Evolutionary conservation across 2,113 vertebrate genomes (phyloP), one percentile per base, ranked within the genome.

Genomic region (Prunella fulvescens): DNA sequence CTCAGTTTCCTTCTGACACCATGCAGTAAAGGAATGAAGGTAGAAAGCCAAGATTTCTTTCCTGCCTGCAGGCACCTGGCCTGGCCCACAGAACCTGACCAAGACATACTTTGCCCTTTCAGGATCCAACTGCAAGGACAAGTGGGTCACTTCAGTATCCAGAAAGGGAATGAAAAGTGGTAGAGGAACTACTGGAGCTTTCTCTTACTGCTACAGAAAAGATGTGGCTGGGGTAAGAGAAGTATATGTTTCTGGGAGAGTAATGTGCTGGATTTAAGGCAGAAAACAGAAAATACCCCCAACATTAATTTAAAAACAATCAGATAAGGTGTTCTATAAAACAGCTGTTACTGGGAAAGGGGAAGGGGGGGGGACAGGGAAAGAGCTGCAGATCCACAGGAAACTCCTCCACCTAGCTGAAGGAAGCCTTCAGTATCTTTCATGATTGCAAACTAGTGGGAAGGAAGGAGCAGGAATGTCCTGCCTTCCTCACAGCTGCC

Each of bases 101-200:
- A 64, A 56, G 37, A 1, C 19, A 45, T 4, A 6, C 3, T 79
- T 81, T 35, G 2, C 4, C 9, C 10, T 67, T 12, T 9, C 1
- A n/a, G n/a, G 23, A 47, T 35, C 15, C 25, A 35, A 14, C 35
- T 71, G 51, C 44, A 50, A 85, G 54, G 47, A 26, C 11, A 20
- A 40, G 2, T 1, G 3, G 45, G 10, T n/a, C 42, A 40, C 22
- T 23, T 51, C 0, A 2, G 28, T 23, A 48, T 19, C 8, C 50
- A 56, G 56, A 67, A 67, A 50, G 7, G 25, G 39, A 67, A 47
- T 19, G 24, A 8, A 85, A 82, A 40, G 12, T 11, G 11, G 19
- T 24, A 25, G 48, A 88, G 22, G 35, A 80, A 7, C 10, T 60
- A 2, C 40, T 60, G 61, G 26, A 53, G 31, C 14, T 33, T 92